These are phyloP conservation scores for Elgonia sp. DNA, from an alignment of 2,888 invertebrate genomes.

Conservation along the genomic window DNA sequence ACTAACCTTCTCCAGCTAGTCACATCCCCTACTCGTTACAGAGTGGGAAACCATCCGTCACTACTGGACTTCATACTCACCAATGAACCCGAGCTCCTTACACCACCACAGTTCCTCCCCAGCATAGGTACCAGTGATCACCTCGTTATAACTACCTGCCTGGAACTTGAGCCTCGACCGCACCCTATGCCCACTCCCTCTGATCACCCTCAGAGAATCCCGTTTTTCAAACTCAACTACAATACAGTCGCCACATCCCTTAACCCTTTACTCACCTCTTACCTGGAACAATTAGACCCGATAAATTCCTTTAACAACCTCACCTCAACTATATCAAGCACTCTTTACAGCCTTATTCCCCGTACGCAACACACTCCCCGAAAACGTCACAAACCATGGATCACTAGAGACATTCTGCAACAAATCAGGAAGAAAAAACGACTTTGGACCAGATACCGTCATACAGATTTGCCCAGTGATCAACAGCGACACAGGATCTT, in stretches of 20 bases:
- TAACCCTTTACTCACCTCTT: neutral
- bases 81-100: neutral
- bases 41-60: neutral
- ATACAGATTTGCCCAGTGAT: neutral
- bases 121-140: constrained; percentile 30
- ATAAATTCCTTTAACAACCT: neutral
- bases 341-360: neutral
- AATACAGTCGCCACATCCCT: neutral
- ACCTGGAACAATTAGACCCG: neutral
- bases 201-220: constrained; percentile 1
- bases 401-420: too few relatives aligned
- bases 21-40: neutral
- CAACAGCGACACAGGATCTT: neutral
- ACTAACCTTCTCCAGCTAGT: constrained; percentile 25
- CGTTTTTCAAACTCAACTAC: constrained; percentile 1
- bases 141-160: neutral
- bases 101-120: neutral
- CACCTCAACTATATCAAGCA: neutral
- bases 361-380: neutral
- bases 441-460: neutral
- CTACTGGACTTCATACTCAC: neutral
- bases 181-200: neutral
- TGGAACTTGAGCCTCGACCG: neutral
- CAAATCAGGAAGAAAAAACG: too few relatives aligned
- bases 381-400: too few relatives aligned